phyloP scores from a whole-genome alignment of 2,888 invertebrate genomes.

The Gandaritis pyraliata region DNA sequence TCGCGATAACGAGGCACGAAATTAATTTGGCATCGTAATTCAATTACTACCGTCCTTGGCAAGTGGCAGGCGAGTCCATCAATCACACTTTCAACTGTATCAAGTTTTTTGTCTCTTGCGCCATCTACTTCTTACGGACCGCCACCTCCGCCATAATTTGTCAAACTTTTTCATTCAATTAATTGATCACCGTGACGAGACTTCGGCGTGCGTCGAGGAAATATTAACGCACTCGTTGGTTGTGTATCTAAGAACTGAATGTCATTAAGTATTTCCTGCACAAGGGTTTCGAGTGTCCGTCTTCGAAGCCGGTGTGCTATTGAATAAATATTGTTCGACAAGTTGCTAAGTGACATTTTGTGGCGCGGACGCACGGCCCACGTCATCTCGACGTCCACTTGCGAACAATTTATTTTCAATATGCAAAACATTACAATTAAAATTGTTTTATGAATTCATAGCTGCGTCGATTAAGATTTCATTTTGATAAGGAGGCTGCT shows the following conservation, averaged over 20 bases:
- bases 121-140: constrained; percentile 64
- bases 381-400: constrained; percentile 63
- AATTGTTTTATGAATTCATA: constrained; percentile 76
- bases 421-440: constrained; percentile 79
- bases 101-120: constrained; percentile 70
- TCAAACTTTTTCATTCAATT: constrained; percentile 75
- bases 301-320: constrained; percentile 70
- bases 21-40: constrained; percentile 73
- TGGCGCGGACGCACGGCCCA: constrained; percentile 60
- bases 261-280: constrained; percentile 79
- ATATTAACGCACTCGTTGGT: constrained; percentile 70
- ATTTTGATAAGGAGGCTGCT: constrained; percentile 73
- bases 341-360: constrained; percentile 80
- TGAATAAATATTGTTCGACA: constrained; percentile 81
- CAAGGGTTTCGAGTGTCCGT: constrained; percentile 74
- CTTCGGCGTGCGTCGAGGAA: constrained; percentile 54
- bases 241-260: constrained; percentile 76
- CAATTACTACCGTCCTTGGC: constrained; percentile 72
- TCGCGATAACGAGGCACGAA: constrained; percentile 53
- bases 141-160: constrained; percentile 70
- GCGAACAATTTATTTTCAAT: constrained; percentile 73
- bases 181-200: constrained; percentile 69
- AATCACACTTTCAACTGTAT: constrained; percentile 82
- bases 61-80: constrained; percentile 70
- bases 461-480: constrained; percentile 76